Evolutionary conservation across 2,113 vertebrate genomes (phyloP).

Genomic region (Puma concolor): DNA sequence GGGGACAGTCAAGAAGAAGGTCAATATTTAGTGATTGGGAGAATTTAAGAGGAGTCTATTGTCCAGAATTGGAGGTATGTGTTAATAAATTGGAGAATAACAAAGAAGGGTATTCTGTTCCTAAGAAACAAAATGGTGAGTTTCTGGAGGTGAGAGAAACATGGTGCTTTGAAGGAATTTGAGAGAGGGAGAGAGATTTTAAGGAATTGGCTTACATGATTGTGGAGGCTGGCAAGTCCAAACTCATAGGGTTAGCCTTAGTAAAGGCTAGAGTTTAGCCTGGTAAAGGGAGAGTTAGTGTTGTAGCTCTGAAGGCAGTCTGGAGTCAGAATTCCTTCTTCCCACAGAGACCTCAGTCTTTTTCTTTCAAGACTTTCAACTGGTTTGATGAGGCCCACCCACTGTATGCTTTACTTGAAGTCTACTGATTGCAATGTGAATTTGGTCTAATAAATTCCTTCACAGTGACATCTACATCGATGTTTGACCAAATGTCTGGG

Average conservation of each 20-base stretch:
- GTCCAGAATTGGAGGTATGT: background rate
- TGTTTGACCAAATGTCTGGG: background rate
- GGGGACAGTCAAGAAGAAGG: background rate
- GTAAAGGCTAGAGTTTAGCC: no score
- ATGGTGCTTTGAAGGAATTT: background rate
- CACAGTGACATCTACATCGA: background rate
- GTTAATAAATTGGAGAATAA: background rate
- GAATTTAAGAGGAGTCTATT: background rate
- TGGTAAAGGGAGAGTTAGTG: background rate
- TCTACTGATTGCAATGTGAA: background rate
- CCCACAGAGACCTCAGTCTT: background rate
- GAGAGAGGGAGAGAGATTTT: background rate
- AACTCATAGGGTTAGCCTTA: background rate
- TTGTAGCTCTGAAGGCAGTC: background rate
- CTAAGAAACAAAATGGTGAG: background rate
- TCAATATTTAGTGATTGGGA: background rate
- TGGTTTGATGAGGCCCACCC: background rate
- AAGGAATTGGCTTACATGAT: background rate
- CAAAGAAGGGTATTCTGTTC: background rate
- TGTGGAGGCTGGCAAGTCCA: background rate
- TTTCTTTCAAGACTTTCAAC: background rate
- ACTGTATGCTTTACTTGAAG: background rate
- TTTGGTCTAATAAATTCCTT: background rate
- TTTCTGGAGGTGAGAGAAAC: background rate
- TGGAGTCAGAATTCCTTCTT: background rate